These are phyloP conservation scores for Heteractis magnifica DNA, from an alignment of 92 coral and sea anemone species.

Conservation along the genomic window DNA sequence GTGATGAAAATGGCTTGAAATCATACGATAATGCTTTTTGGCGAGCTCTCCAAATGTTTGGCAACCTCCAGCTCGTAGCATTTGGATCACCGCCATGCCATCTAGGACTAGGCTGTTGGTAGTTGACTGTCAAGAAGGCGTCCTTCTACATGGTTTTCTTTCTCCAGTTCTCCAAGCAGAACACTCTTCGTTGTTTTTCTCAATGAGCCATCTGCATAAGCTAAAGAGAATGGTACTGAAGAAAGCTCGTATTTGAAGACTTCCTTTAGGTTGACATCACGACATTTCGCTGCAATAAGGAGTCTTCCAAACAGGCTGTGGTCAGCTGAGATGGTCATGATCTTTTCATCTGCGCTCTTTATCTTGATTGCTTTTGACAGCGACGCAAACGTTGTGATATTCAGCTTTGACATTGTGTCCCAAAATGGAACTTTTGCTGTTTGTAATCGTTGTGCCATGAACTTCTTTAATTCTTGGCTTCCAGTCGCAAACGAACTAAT, in stretches of 20 bases:
- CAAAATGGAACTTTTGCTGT: conserved; percentile 48
- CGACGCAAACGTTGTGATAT: conserved; percentile 53
- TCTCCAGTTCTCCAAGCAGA: conserved; percentile 37
- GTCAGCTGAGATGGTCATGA: conserved; percentile 53
- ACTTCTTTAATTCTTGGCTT: conserved; percentile 27
- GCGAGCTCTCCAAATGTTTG: conserved; percentile 53
- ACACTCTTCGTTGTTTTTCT: conserved; percentile 51
- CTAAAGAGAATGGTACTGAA: conserved; percentile 49
- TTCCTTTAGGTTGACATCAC: conserved; percentile 46
- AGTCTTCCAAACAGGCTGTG: conserved; percentile 50
- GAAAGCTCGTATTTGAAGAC: conserved; percentile 53
- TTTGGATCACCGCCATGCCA: conserved; percentile 55
- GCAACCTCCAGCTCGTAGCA: conserved; percentile 31
- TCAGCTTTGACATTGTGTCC: conserved; percentile 38
- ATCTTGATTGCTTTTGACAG: conserved; percentile 33
- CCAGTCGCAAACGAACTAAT: conserved; percentile 35
- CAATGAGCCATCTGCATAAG: conserved; percentile 56
- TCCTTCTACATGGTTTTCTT: conserved; percentile 15
- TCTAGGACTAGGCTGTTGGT: conserved; percentile 35
- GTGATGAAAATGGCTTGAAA: conserved; percentile 11
- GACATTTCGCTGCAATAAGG: conserved; percentile 44
- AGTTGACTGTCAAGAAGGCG: conserved; percentile 26
- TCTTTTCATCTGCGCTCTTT: conserved; percentile 48
- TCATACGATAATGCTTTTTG: conserved; percentile 17
- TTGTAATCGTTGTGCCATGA: conserved; percentile 35